phyloP scores from a whole-genome alignment of 2,113 vertebrate genomes.

The Oceanites oceanicus region DNA sequence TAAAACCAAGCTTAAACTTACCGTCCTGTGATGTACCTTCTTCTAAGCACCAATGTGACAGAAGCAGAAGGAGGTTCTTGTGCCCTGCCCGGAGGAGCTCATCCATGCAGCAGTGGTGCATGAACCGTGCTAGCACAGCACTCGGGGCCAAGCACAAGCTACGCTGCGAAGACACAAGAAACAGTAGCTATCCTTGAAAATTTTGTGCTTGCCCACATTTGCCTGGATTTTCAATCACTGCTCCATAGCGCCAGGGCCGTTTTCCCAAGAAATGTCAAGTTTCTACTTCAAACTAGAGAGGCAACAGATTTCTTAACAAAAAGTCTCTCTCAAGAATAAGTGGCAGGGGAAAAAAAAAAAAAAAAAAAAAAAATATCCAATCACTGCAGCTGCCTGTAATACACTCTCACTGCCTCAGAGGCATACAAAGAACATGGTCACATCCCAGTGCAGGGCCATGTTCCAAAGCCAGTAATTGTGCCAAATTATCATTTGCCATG shows the following conservation, averaged over 20 bases:
- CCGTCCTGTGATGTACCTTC: neutral
- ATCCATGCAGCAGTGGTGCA: neutral
- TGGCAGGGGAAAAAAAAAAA: neutral
- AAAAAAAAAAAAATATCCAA: neutral
- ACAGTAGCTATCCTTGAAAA: neutral
- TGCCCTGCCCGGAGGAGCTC: neutral
- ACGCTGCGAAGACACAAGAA: neutral
- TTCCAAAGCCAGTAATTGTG: conserved; percentile 8
- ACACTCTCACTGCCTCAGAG: neutral
- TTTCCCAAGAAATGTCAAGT: neutral
- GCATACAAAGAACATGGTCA: conserved; percentile 18
- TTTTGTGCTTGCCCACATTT: neutral
- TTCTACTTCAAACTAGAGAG: neutral
- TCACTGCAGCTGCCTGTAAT: neutral
- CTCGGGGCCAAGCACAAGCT: neutral
- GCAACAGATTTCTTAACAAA: neutral
- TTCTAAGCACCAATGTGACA: neutral
- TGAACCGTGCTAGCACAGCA: neutral
- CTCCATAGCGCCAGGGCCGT: neutral
- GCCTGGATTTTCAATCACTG: neutral
- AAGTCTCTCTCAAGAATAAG: neutral
- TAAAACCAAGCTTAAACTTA: neutral
- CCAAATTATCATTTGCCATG: neutral
- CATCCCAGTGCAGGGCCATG: neutral
- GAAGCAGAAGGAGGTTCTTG: neutral